Conservation (phyloP, 2,888 invertebrate genomes). For the Patella depressa region DNA sequence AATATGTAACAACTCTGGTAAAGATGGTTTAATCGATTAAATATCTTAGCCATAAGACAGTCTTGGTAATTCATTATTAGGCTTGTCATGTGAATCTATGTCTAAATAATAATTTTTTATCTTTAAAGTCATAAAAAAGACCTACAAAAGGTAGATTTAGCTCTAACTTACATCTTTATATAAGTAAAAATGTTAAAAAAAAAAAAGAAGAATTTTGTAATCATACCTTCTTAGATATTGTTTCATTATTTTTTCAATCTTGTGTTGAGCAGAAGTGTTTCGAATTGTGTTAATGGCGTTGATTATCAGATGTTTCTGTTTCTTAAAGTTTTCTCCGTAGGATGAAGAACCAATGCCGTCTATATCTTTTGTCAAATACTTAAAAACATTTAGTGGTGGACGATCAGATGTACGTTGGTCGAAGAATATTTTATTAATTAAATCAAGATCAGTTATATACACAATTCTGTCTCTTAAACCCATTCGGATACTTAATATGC, state of each 20-base stretch:
- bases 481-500: constrained; percentile 39
- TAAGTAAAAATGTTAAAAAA: no score
- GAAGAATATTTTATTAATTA: constrained; percentile 30
- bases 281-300: background rate
- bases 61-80: no score
- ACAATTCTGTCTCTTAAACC: constrained; percentile 36
- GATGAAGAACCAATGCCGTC: background rate
- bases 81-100: no score
- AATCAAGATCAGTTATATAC: constrained; percentile 30
- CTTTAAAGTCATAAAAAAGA: no score
- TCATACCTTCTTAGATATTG: background rate
- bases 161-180: no score
- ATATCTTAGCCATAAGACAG: no score
- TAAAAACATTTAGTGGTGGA: background rate
- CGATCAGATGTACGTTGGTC: background rate
- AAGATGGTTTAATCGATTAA: no score
- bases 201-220: no score
- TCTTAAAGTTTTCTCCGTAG: background rate
- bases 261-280: background rate
- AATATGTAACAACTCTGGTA: no score
- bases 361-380: background rate
- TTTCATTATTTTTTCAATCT: background rate
- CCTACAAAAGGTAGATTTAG: no score
- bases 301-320: background rate
- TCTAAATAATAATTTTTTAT: no score